Percentiles rank a stretch among this genome's conserved stretches.
phyloP scores from a whole-genome alignment of 2,888 invertebrate species.

The Athalia rosae region DNA sequence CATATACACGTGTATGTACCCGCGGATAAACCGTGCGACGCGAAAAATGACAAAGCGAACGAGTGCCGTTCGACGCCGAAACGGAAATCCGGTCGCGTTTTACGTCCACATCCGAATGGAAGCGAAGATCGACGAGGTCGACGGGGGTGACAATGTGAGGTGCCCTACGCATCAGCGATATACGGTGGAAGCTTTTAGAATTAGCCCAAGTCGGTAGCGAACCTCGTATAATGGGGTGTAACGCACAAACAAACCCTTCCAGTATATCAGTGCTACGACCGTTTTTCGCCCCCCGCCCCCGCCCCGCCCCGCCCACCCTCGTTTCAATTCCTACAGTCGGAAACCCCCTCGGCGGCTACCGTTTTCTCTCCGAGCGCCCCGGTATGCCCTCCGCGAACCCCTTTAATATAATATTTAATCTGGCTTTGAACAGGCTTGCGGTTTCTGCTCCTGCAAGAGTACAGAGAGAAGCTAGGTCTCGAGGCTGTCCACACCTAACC shows the following conservation, averaged over 20 bases:
- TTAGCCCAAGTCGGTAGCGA: slow-evolving; percentile 40
- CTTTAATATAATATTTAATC: slow-evolving; percentile 74
- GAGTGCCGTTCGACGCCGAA: too few species aligned
- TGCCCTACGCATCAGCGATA: slow-evolving; percentile 27
- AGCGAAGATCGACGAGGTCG: background rate
- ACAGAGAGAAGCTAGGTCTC: slow-evolving; percentile 54
- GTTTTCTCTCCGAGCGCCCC: slow-evolving; percentile 57
- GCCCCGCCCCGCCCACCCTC: background rate
- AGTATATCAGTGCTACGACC: slow-evolving; percentile 40
- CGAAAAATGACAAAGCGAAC: too few species aligned
- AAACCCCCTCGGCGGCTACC: slow-evolving; percentile 48
- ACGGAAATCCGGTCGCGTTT: too few species aligned
- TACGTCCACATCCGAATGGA: background rate
- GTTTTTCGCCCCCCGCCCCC: slow-evolving; percentile 43
- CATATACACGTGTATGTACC: too few species aligned
- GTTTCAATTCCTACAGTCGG: too few species aligned
- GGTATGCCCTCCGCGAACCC: slow-evolving; percentile 69
- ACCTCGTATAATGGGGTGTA: slow-evolving; percentile 43
- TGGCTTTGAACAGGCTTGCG: slow-evolving; percentile 74
- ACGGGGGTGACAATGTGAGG: slow-evolving; percentile 2
- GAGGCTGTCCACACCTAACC: slow-evolving; percentile 41
- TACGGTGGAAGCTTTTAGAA: slow-evolving; percentile 34
- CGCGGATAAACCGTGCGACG: too few species aligned
- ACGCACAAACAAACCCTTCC: slow-evolving; percentile 45
- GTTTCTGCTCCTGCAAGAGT: slow-evolving; percentile 67